Conservation (phyloP, 2,113 vertebrate genomes). For the Hippoglossus stenolepis region DNA sequence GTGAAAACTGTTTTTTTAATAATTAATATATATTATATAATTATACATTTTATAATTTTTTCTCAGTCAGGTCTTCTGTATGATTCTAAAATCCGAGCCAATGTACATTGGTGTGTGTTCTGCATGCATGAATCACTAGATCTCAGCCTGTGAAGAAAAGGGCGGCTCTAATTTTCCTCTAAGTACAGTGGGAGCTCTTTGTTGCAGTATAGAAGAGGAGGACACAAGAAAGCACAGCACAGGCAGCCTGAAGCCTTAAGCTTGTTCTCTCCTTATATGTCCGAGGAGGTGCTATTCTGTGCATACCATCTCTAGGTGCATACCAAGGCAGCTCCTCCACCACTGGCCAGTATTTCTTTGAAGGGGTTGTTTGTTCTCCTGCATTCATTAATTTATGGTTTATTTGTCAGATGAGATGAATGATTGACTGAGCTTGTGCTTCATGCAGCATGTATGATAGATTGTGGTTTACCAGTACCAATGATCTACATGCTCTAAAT, state of each 20-base stretch:
- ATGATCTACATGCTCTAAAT: no score
- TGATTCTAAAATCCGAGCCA: conserved; percentile 3
- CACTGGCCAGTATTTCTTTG: conserved; percentile 35
- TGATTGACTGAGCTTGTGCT: conserved; percentile 4
- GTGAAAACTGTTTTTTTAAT: not conserved
- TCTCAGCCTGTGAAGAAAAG: conserved; percentile 12
- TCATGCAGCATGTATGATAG: not conserved
- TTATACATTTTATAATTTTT: not conserved
- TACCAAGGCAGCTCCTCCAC: conserved; percentile 61
- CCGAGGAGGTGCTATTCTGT: conserved; percentile 54
- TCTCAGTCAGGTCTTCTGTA: not conserved
- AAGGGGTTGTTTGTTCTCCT: conserved; percentile 36
- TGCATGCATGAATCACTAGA: conserved; percentile 4
- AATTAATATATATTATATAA: not conserved
- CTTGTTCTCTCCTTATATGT: conserved; percentile 73
- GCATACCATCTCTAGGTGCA: conserved; percentile 32
- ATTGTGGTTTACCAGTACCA: not conserved
- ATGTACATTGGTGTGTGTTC: not conserved
- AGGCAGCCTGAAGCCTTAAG: conserved; percentile 26
- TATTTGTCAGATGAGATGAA: conserved; percentile 40
- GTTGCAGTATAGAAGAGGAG: conserved; percentile 35
- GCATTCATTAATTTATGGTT: conserved; percentile 27
- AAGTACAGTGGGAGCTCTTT: conserved; percentile 20
- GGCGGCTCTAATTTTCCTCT: conserved; percentile 28
- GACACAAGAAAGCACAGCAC: conserved; percentile 42